Conservation (phyloP, 2,797 vertebrate species). For the Premnoplex brunnescens region DNA sequence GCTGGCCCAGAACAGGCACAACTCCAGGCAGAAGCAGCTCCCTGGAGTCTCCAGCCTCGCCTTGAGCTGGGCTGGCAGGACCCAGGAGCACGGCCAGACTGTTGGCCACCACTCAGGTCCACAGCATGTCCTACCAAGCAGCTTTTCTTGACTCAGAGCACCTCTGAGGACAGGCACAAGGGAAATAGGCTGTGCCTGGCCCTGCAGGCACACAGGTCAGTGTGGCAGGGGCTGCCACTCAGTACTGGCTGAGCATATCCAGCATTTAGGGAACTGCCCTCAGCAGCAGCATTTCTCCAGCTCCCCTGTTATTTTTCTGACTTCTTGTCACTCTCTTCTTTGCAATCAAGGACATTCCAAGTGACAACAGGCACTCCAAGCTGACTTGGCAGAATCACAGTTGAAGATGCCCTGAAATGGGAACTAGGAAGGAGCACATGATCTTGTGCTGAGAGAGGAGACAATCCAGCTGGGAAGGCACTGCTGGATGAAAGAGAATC, state of each 20-base stretch:
- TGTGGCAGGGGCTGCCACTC: not conserved
- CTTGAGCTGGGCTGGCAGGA: not conserved
- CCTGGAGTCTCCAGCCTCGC: not conserved
- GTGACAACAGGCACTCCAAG: not conserved
- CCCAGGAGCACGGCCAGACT: not conserved
- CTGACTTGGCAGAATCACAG: not conserved
- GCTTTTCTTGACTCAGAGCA: not conserved
- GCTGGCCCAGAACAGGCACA: not conserved
- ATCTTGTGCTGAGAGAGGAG: not conserved
- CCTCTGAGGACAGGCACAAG: not conserved
- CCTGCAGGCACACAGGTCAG: not conserved
- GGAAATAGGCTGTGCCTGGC: not conserved
- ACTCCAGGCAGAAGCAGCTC: not conserved
- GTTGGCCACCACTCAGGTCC: not conserved
- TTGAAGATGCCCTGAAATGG: not conserved
- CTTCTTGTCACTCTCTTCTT: not conserved
- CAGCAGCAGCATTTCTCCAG: not conserved
- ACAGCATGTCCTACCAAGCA: not conserved
- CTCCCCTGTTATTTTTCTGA: not conserved
- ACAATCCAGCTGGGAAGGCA: not conserved
- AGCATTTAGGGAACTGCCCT: not conserved
- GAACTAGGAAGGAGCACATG: not conserved
- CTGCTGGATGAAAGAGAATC: rapidly evolving
- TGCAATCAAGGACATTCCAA: not conserved
- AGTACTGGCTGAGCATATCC: rapidly evolving